Evolutionary conservation across 2,797 vertebrate genomes (phyloP).

Genomic region (Helarctos malayanus): DNA sequence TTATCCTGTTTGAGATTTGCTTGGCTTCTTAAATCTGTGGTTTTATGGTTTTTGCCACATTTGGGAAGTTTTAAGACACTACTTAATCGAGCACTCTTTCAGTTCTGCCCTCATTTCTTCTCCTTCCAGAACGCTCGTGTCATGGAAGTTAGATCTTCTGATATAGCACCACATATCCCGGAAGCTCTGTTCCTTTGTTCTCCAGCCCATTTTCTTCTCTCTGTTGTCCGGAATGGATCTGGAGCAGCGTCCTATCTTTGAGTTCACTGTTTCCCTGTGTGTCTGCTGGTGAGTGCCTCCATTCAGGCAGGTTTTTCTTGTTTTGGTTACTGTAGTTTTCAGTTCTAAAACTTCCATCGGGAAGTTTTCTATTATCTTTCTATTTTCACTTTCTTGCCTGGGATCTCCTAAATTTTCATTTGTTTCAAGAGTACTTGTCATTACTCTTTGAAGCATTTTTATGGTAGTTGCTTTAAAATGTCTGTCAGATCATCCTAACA

Average conservation of each 20-base stretch:
- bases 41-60: background rate
- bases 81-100: slow-evolving; percentile 1
- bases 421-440: slow-evolving; percentile 15
- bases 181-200: background rate
- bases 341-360: background rate
- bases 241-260: background rate
- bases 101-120: background rate
- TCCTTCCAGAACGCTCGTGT: background rate
- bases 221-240: background rate
- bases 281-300: background rate
- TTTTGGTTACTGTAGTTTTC: background rate
- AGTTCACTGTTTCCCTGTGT: background rate
- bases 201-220: background rate
- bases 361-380: background rate
- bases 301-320: background rate
- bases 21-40: slow-evolving; percentile 36
- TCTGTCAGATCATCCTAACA: background rate
- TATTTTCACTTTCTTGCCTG: background rate
- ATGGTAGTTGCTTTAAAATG: background rate
- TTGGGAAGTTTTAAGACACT: background rate
- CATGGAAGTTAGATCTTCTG: background rate
- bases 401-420: background rate
- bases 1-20: background rate
- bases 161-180: too few relatives aligned
- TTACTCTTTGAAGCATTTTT: background rate